A percentile compares a stretch with the other conserved stretches of the same genome.
Evolutionary conservation across 2,113 vertebrate genomes (phyloP).

Genomic region (Eulemur macaco): DNA sequence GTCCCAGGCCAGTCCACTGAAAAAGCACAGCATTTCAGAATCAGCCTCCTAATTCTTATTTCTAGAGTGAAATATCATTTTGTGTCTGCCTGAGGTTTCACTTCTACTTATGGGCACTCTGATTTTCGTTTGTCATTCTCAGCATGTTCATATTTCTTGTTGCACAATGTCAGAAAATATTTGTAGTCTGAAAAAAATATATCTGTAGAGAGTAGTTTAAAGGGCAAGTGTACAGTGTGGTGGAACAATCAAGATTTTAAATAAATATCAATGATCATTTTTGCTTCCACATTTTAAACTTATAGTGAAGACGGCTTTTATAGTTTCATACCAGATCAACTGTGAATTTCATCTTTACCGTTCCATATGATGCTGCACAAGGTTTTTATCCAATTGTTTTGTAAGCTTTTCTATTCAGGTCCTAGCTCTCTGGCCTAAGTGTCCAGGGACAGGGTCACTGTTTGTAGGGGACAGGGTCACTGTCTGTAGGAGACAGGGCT

Average conservation of each 20-base stretch:
- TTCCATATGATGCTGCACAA: neutral
- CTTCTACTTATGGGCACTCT: neutral
- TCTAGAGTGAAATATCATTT: neutral
- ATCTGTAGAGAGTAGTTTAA: neutral
- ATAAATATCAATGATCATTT: neutral
- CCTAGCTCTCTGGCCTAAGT: neutral
- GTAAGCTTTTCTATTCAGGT: neutral
- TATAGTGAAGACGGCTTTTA: neutral
- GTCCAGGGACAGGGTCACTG: neutral
- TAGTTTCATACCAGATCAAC: neutral
- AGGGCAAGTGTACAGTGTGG: neutral
- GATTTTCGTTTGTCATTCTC: neutral
- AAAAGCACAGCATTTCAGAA: neutral
- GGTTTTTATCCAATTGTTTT: neutral
- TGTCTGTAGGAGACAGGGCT: neutral
- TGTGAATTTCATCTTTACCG: neutral
- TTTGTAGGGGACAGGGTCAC: neutral
- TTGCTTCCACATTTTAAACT: neutral
- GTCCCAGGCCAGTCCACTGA: neutral
- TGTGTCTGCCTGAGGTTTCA: neutral
- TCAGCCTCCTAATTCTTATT: neutral
- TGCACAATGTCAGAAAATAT: neutral
- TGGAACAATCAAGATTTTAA: neutral
- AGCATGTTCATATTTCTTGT: neutral
- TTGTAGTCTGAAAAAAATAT: neutral